phyloP scores from a whole-genome alignment of 1,140 invertebrate genomes.

The Brachionus angularis region DNA sequence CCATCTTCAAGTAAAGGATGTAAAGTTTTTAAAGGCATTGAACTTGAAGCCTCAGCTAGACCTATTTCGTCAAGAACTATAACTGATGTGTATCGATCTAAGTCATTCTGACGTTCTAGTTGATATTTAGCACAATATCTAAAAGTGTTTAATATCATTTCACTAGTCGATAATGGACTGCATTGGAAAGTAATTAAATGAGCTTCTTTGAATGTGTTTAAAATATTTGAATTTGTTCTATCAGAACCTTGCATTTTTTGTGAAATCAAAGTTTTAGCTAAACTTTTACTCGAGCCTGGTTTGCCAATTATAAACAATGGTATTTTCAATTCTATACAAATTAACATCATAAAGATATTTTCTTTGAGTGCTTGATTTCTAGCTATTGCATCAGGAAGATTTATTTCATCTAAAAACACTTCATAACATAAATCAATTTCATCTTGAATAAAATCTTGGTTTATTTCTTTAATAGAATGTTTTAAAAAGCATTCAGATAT shows the following conservation, averaged over 20 bases:
- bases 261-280: conserved; percentile 51
- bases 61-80: conserved; percentile 55
- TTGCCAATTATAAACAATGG: conserved; percentile 54
- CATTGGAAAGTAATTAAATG: conserved; percentile 52
- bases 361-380: conserved; percentile 53
- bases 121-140: conserved; percentile 50
- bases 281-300: conserved; percentile 54
- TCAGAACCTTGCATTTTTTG: conserved; percentile 51
- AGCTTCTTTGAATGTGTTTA: conserved; percentile 49
- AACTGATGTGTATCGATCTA: conserved; percentile 50
- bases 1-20: conserved; percentile 47
- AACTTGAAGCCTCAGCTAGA: conserved; percentile 50
- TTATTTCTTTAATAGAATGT: background rate
- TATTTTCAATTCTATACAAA: conserved; percentile 51
- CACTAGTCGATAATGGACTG: conserved; percentile 51
- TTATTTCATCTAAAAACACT: conserved; percentile 49
- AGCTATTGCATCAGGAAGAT: conserved; percentile 49
- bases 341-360: conserved; percentile 54
- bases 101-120: conserved; percentile 47
- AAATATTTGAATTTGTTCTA: conserved; percentile 47
- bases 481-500: conserved; percentile 44
- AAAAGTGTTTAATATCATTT: conserved; percentile 52
- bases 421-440: conserved; percentile 48
- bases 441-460: background rate
- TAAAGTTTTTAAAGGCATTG: conserved; percentile 53